Conservation (phyloP, 2,797 vertebrate genomes). For the Microctenopoma stevenorrisi region DNA sequence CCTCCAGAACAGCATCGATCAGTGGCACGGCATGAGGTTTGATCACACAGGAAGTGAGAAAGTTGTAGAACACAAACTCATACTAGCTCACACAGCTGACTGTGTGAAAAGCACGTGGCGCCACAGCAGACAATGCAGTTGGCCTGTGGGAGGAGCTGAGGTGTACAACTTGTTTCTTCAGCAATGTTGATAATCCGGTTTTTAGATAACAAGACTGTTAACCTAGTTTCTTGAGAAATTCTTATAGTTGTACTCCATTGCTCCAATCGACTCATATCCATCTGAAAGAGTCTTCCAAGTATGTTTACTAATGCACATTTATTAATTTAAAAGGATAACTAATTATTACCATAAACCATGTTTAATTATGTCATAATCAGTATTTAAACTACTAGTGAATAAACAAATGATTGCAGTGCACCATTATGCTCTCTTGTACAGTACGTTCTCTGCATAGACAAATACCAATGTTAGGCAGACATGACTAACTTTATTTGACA, state of each 20-base stretch:
- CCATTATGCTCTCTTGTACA: too few species aligned
- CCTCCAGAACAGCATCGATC: slow-evolving; percentile 42
- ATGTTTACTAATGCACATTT: too few species aligned
- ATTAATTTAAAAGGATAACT: too few species aligned
- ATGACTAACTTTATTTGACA: too few species aligned
- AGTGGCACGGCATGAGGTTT: slow-evolving; percentile 8
- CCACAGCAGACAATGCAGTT: slow-evolving; percentile 1
- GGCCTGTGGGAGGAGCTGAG: slow-evolving; percentile 57
- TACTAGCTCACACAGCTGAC: background rate
- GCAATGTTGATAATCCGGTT: slow-evolving; percentile 69
- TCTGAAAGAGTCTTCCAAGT: background rate
- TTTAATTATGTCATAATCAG: too few species aligned
- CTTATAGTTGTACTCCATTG: slow-evolving; percentile 1
- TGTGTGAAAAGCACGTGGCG: slow-evolving; percentile 26
- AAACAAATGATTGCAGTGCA: too few species aligned
- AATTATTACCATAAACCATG: too few species aligned
- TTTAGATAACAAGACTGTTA: slow-evolving; percentile 9
- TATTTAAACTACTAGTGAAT: too few species aligned
- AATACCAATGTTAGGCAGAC: too few species aligned
- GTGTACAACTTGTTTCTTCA: slow-evolving; percentile 53
- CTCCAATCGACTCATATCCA: background rate
- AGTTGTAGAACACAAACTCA: slow-evolving; percentile 3
- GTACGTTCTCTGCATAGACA: too few species aligned
- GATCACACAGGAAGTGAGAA: slow-evolving; percentile 9
- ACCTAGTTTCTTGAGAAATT: background rate